Conservation (phyloP, 2,888 invertebrate species). For the Hermaeophaga mercurialis region DNA sequence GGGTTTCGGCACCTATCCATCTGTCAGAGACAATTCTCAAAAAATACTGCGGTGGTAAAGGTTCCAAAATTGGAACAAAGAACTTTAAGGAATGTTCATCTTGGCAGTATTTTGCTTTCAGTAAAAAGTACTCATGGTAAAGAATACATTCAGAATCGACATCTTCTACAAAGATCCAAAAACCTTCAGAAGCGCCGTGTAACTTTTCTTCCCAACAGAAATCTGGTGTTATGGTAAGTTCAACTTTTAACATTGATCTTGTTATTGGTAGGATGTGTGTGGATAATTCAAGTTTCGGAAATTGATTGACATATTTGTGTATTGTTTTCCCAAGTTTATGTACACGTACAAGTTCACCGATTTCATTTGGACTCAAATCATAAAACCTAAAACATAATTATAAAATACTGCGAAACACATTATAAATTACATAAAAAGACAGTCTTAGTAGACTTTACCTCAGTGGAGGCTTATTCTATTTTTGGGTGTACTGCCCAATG, state of each 20-base stretch:
- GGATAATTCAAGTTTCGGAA: slow-evolving; percentile 93
- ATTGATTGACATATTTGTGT: slow-evolving; percentile 95
- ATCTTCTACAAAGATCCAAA: slow-evolving; percentile 88
- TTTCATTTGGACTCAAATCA: slow-evolving; percentile 95
- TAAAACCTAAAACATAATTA: slow-evolving; percentile 70
- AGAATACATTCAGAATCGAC: slow-evolving; percentile 88
- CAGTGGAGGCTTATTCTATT: no score
- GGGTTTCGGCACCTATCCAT: slow-evolving; percentile 95
- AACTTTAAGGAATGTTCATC: slow-evolving; percentile 98
- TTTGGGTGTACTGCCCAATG: no score
- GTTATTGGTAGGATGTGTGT: slow-evolving; percentile 99
- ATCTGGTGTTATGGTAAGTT: slow-evolving; percentile 96
- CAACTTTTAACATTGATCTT: slow-evolving; percentile 87
- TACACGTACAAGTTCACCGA: slow-evolving; percentile 90
- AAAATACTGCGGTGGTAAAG: slow-evolving; percentile 97
- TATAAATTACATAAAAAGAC: no score
- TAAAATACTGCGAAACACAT: background rate
- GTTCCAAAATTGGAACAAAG: slow-evolving; percentile 98
- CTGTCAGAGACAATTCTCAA: slow-evolving; percentile 87
- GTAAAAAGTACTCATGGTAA: slow-evolving; percentile 91
- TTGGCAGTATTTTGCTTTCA: slow-evolving; percentile 91
- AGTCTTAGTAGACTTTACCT: no score
- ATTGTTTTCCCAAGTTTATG: slow-evolving; percentile 94
- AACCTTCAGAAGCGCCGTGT: slow-evolving; percentile 81
- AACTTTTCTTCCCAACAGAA: slow-evolving; percentile 99